These are phyloP conservation scores for Caenorhabditis virilis DNA, from an alignment of 2,888 invertebrate species.

Conservation along the genomic window DNA sequence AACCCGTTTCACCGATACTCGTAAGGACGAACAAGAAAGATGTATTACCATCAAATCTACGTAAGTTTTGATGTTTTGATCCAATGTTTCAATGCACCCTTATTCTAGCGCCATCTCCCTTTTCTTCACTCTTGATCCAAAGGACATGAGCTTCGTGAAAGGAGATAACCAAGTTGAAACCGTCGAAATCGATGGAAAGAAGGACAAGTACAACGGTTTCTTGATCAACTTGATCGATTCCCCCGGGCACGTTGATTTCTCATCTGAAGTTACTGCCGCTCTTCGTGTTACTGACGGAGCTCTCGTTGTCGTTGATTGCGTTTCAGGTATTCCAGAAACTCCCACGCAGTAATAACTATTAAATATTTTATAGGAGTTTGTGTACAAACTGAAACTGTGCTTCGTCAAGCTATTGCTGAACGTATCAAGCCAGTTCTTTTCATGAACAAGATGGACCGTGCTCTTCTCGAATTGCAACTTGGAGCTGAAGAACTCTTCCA, in stretches of 20 bases:
- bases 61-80: conserved; percentile 74
- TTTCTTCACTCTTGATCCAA: conserved; percentile 94
- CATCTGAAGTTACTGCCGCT: conserved; percentile 92
- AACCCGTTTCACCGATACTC: conserved; percentile 97
- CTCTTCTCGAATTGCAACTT: conserved; percentile 92
- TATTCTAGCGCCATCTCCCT: conserved; percentile 90
- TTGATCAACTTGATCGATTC: conserved; percentile 99
- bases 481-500: conserved; percentile 96
- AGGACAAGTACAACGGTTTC: conserved; percentile 87
- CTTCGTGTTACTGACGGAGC: conserved; percentile 99
- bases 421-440: conserved; percentile 99
- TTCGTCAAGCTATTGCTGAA: conserved; percentile 99
- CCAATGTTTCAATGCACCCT: neutral
- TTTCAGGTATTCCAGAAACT: conserved; percentile 79
- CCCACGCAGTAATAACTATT: neutral
- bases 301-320: conserved; percentile 98
- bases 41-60: conserved; percentile 99
- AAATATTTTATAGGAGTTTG: conserved; percentile 83
- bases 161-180: conserved; percentile 62
- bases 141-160: conserved; percentile 91
- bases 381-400: conserved; percentile 98
- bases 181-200: conserved; percentile 71
- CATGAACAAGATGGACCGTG: conserved; percentile 99
- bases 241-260: conserved; percentile 99
- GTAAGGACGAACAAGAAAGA: conserved; percentile 99